These are phyloP conservation scores for Corvus cornix DNA, from an alignment of 2,113 vertebrate species.

Conservation along the genomic window DNA sequence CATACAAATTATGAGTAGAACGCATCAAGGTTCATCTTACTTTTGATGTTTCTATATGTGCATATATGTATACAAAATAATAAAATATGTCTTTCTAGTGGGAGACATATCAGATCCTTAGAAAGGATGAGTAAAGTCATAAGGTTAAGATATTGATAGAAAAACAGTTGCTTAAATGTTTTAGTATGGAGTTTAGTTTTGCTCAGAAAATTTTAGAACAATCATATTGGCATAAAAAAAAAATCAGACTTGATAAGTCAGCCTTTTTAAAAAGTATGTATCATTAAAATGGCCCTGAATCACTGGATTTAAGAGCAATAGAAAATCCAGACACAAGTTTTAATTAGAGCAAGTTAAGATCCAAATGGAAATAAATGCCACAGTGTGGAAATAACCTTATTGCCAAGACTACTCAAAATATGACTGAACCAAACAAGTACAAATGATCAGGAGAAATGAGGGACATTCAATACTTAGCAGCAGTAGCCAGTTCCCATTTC, in stretches of 20 bases:
- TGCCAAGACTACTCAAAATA: background rate
- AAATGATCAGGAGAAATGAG: background rate
- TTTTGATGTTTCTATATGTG: background rate
- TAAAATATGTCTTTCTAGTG: background rate
- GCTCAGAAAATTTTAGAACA: background rate
- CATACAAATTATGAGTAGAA: background rate
- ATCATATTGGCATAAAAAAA: background rate
- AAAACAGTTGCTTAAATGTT: background rate
- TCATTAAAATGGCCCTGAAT: background rate
- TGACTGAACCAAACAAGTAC: background rate
- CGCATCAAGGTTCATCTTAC: background rate
- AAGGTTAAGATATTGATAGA: background rate
- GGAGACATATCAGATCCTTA: background rate
- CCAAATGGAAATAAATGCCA: background rate
- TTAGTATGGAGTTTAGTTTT: background rate
- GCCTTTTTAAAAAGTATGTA: background rate
- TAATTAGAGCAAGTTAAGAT: background rate
- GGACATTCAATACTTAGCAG: background rate
- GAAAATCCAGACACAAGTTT: background rate
- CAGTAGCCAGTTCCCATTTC: background rate
- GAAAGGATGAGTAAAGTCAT: background rate
- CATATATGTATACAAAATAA: background rate
- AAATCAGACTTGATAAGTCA: background rate
- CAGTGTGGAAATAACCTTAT: background rate
- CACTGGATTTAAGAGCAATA: background rate